Conservation (phyloP, 2,113 vertebrate genomes). For the Collichthys lucidus region DNA sequence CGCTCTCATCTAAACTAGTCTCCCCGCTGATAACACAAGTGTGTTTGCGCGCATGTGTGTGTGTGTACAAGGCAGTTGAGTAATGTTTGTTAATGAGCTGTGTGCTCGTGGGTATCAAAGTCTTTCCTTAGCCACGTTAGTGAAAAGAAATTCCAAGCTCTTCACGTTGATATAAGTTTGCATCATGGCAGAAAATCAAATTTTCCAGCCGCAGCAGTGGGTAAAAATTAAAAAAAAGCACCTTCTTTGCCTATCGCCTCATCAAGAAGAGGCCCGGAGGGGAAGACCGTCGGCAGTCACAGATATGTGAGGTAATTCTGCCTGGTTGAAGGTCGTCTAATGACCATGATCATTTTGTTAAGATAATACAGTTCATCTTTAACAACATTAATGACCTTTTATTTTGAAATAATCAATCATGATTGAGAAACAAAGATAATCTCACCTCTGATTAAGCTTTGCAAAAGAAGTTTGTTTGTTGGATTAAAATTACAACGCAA, state of each 20-base stretch:
- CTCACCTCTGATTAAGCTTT: neutral
- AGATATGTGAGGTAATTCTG: neutral
- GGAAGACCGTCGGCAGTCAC: too few relatives aligned
- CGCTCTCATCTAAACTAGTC: slow-evolving; percentile 54
- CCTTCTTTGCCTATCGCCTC: neutral
- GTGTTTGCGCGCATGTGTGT: neutral
- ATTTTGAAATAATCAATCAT: too few relatives aligned
- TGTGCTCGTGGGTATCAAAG: neutral
- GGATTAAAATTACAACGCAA: neutral
- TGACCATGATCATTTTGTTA: neutral
- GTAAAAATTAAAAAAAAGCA: neutral
- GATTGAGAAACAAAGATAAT: neutral
- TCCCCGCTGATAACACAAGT: slow-evolving; percentile 36
- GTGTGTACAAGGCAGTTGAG: neutral
- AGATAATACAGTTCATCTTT: neutral
- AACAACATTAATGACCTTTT: neutral
- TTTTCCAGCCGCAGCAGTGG: neutral
- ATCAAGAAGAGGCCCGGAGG: neutral
- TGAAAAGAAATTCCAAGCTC: neutral
- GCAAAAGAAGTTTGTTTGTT: neutral
- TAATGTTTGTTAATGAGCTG: neutral
- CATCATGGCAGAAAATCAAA: neutral
- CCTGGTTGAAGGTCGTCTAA: neutral
- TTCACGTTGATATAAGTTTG: neutral
- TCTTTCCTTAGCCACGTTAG: neutral